Base-by-base conservation (phyloP, 1,140 invertebrate genomes). In the Tenebrio molitor region DNA sequence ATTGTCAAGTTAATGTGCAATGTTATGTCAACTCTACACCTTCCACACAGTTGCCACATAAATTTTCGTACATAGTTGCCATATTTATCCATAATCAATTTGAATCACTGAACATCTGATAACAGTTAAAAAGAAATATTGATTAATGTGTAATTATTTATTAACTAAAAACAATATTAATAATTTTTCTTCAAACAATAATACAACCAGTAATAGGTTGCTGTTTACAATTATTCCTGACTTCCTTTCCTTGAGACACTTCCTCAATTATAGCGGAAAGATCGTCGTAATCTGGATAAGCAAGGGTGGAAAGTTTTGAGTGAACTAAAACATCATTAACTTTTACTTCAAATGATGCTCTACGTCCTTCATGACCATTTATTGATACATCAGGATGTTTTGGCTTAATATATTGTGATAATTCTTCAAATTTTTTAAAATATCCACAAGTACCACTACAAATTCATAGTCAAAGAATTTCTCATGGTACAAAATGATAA, bases 261-360 rank as follows among this genome's bases (percentile, higher is more conserved):
- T 82, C 79, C 23, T 73, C 46, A 23, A 82, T 78, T 19, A 84
- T 80, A 34, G 78, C 71, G 12, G 71, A 77, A 65, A 87, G 85
- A 76, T 86, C 83, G 14, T 83, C 77, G 73, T 81, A 82, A 69
- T 84, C 81, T 25, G 86, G 86, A 78, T 86, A 87, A 41, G 84
- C 82, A 78, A 82, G 78, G 8, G 82, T 83, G 39, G 82, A 79
- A 16, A 87, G 76, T 74, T 87, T 87, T 10, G 86, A 87, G 76
- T 87, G 86, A 14, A 87, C 80, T 39, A 84, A 74, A 33, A 78
- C 76, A 10, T 76, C 82, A 79, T 86, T 85, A 14, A 87, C 77
- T 17, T 73, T 80, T 12, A 87, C 83, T 78, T 87, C 86, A 82
- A 87, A 87, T 0, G 85, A 85, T 44, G 83, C 86, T 77, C 74